Base-by-base conservation (phyloP, 1,140 invertebrate species). In the Drosophila watanabei region DNA sequence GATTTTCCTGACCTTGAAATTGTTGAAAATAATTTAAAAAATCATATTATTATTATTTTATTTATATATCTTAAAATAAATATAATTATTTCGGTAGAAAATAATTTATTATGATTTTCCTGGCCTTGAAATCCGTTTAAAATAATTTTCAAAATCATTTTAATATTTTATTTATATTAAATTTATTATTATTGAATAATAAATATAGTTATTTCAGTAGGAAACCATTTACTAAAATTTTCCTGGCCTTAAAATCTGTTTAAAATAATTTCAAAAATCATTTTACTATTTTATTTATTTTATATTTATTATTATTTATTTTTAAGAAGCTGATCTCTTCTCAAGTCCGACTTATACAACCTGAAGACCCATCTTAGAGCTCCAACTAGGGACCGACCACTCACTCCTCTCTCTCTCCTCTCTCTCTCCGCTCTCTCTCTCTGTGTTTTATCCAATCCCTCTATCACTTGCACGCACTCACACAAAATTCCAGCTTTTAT, bases 391-490 rank as follows among this genome's bases (percentile, higher is more conserved):
- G 13, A 60, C 58, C 32, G 13, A 60, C 58, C 32, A 45, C 49
- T 60, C 43, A 45, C 49, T 54, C 59, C 45, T 20, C 16, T 11
- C 18, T 20, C 60, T 18, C n/a, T n/a, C n/a, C n/a, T n/a, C n/a
- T n/a, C n/a, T n/a, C n/a, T n/a, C n/a, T n/a, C n/a, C n/a, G n/a
- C n/a, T n/a, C n/a, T 66, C 45, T 20, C 16, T 11, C 18, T 20
- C 60, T 18, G 32, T 58, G 35, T 39, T 75, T 51, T 57, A 46
- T 32, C 43, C 64, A 77, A 62, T 63, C 24, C 75, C 68, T 82
- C 85, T 84, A 88, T 89, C 77, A 84, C 72, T 89, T 79, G 85
- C 85, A 89, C 78, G 84, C 84, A 88, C 60, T 73, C 76, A 65
- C 46, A 75, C 60, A 64, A 16, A 75, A 64, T 69, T 61, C 56